Conservation (phyloP, 2,113 vertebrate species). For the Indri indri region DNA sequence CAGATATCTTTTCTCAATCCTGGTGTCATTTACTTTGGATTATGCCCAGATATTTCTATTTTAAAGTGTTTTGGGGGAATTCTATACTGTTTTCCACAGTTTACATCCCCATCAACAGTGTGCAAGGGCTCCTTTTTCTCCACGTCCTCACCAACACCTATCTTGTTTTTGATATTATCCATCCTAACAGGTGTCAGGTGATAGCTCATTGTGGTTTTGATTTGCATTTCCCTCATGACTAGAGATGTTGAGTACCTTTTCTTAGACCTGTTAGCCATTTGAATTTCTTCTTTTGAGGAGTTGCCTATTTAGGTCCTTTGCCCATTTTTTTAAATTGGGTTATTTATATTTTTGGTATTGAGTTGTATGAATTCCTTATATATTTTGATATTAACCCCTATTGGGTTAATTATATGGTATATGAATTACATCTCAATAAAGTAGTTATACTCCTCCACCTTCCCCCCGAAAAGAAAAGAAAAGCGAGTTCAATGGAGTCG, state of each 20-base stretch:
- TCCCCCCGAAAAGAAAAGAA: background rate
- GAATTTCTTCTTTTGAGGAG: background rate
- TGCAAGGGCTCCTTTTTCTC: background rate
- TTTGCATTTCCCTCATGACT: background rate
- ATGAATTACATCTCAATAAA: background rate
- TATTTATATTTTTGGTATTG: background rate
- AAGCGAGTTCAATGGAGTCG: background rate
- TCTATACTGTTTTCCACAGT: background rate
- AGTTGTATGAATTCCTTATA: background rate
- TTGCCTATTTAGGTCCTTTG: background rate
- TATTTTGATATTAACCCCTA: background rate
- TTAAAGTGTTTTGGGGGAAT: background rate
- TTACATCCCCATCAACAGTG: background rate
- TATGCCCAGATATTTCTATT: background rate
- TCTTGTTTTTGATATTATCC: background rate
- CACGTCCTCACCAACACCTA: background rate
- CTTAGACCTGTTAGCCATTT: background rate
- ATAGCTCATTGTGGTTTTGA: background rate
- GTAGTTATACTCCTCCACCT: background rate
- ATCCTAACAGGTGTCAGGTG: background rate
- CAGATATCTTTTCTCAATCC: background rate
- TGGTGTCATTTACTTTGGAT: background rate
- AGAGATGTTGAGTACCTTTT: background rate
- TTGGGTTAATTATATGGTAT: background rate
- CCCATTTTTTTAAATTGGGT: background rate